These are phyloP conservation scores for Chymomyza amoena DNA, from an alignment of 2,888 invertebrate species.

Conservation along the genomic window DNA sequence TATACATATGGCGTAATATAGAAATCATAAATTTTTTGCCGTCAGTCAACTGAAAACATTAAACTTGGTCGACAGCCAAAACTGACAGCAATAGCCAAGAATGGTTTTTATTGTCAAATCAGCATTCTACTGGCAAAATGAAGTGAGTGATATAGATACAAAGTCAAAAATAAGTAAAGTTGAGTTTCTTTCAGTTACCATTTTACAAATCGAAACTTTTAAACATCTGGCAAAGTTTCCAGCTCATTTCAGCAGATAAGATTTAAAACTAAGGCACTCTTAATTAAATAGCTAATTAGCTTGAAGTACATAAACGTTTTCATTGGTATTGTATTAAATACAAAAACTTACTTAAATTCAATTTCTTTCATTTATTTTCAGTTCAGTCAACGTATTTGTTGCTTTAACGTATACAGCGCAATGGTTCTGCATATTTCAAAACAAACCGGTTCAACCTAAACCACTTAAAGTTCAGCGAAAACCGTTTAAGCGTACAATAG, in stretches of 20 bases:
- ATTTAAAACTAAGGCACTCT: background rate
- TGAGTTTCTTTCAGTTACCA: too few species aligned
- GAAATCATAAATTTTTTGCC: background rate
- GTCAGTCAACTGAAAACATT: background rate
- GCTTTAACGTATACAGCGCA: background rate
- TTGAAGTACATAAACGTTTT: background rate
- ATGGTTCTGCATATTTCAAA: background rate
- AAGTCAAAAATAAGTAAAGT: too few species aligned
- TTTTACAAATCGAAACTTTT: too few species aligned
- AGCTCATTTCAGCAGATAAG: background rate
- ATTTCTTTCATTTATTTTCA: too few species aligned
- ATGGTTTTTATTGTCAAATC: background rate
- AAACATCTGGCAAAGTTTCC: too few species aligned
- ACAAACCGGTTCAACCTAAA: slow-evolving; percentile 1
- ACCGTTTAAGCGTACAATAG: slow-evolving; percentile 55
- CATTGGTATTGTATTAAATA: background rate
- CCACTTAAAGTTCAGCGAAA: slow-evolving; percentile 1
- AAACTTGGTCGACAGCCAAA: background rate
- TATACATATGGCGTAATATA: background rate
- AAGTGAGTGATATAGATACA: background rate
- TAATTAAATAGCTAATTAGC: background rate
- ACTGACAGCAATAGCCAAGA: background rate
- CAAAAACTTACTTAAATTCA: background rate
- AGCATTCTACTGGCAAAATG: background rate
- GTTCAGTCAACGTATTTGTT: background rate